Conservation (phyloP, 2,797 vertebrate species). For the Lacerta bilineata region DNA sequence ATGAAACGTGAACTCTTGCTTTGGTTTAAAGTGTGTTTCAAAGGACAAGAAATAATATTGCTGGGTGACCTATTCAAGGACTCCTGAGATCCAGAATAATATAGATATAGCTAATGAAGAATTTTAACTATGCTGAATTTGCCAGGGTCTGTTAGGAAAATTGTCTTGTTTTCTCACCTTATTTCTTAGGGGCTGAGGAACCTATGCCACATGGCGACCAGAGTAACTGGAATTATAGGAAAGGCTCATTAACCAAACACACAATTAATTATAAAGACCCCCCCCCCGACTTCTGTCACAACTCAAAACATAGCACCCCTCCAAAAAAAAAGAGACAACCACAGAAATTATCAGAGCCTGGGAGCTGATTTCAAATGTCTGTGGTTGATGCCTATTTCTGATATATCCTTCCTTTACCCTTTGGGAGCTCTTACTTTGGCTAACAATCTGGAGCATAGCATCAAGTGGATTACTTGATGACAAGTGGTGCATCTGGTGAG, state of each 20-base stretch:
- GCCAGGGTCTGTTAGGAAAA: not conserved
- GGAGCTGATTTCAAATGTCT: conserved; percentile 20
- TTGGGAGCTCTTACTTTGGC: not conserved
- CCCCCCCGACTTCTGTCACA: not conserved
- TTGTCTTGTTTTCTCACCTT: not conserved
- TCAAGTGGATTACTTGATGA: not conserved
- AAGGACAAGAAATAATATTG: not conserved
- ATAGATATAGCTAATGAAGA: not conserved
- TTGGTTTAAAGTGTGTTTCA: not conserved
- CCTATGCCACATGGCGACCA: not conserved
- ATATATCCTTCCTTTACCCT: conserved; percentile 27
- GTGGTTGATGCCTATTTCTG: not conserved
- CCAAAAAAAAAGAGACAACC: not conserved
- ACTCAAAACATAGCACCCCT: not conserved
- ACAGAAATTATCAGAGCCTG: not conserved
- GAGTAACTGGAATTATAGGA: conserved; percentile 24
- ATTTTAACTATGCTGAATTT: not conserved
- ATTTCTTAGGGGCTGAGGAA: not conserved
- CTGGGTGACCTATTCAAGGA: not conserved
- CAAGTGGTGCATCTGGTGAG: not conserved
- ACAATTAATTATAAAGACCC: not conserved
- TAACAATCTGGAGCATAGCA: conserved; percentile 11
- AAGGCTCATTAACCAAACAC: not conserved
- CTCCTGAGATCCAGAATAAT: not conserved
- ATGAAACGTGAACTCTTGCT: not conserved